phyloP scores from a whole-genome alignment of 2,113 vertebrate genomes.

The Motacilla alba region DNA sequence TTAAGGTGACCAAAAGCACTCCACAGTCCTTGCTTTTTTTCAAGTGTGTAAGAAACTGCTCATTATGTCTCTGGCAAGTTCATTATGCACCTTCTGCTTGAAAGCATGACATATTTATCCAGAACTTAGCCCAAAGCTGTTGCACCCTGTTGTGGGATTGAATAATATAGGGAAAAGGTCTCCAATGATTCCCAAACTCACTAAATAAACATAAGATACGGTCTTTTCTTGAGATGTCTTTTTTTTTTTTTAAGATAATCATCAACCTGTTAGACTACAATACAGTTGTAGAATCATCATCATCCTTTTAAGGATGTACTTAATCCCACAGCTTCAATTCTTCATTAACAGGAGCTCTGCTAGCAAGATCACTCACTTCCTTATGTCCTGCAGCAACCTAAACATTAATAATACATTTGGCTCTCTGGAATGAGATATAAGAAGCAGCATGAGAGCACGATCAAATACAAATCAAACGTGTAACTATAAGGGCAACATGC shows the following conservation, averaged over 20 bases:
- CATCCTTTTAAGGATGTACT: not conserved
- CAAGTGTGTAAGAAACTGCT: not conserved
- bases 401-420: not conserved
- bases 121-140: not conserved
- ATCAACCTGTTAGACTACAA: not conserved
- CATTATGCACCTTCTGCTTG: not conserved
- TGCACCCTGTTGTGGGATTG: not conserved
- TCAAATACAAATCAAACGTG: not conserved
- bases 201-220: not conserved
- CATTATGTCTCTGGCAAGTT: not conserved
- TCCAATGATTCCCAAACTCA: not conserved
- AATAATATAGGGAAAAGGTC: not conserved
- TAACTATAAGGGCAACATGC: not conserved
- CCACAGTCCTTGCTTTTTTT: not conserved
- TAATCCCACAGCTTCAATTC: not conserved
- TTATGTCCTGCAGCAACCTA: not conserved
- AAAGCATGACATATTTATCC: not conserved
- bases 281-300: not conserved
- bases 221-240: not conserved
- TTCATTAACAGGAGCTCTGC: not conserved
- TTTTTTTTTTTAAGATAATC: not conserved
- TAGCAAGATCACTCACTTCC: not conserved
- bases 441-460: not conserved
- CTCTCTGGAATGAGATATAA: not conserved
- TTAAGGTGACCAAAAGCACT: not conserved